These are phyloP conservation scores for Sminthurides aquaticus DNA, from an alignment of 2,888 invertebrate genomes.

Conservation along the genomic window DNA sequence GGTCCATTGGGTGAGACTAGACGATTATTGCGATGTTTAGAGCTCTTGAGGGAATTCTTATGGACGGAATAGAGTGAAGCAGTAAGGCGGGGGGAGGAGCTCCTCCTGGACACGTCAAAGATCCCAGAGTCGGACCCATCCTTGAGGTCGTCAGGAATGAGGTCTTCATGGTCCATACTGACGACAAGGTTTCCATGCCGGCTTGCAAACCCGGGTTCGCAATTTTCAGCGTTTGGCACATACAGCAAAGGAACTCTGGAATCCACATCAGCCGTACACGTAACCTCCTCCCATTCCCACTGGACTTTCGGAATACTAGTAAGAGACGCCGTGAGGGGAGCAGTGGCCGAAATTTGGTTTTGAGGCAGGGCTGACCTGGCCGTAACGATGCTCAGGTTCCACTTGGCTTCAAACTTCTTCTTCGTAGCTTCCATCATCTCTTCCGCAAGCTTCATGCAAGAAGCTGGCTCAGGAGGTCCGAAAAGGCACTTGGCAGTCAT, in stretches of 20 bases:
- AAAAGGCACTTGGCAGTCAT: slow-evolving; percentile 18
- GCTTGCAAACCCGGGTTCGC: background rate
- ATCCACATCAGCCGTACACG: background rate
- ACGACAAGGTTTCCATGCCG: background rate
- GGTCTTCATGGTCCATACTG: background rate
- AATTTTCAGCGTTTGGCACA: background rate
- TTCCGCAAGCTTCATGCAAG: background rate
- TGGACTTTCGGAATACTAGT: background rate
- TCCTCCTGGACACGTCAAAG: background rate
- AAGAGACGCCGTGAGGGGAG: background rate
- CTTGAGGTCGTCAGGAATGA: background rate
- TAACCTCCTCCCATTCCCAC: background rate
- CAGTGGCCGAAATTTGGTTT: background rate
- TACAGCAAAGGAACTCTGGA: background rate
- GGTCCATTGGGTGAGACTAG: background rate
- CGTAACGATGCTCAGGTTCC: slow-evolving; percentile 8
- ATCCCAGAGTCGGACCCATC: background rate
- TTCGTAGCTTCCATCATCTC: background rate
- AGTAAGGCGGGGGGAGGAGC: background rate
- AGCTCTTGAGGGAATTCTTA: background rate
- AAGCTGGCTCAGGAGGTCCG: slow-evolving; percentile 8
- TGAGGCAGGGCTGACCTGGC: background rate
- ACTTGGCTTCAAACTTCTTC: slow-evolving; percentile 9
- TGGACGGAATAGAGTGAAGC: background rate
- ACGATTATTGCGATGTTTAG: background rate